Percentiles rank a stretch among this genome's conserved stretches.
Evolutionary conservation across 2,888 invertebrate genomes (phyloP).

Genomic region (Nipponacmea schrenckii): DNA sequence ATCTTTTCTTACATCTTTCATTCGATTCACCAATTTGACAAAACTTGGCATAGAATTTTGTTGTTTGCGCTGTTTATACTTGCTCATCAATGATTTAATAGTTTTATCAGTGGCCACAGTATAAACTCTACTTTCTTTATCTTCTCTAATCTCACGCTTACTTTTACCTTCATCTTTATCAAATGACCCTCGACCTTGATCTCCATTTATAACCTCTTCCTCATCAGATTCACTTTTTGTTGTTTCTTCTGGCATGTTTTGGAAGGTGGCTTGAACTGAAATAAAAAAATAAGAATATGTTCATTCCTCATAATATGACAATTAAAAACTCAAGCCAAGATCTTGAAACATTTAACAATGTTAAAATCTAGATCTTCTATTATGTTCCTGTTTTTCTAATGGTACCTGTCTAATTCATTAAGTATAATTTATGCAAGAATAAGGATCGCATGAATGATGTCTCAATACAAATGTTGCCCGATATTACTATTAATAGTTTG

Average conservation of each 20-base stretch:
- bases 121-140: constrained; percentile 65
- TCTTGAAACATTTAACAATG: no score
- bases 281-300: no score
- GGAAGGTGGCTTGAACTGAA: background rate
- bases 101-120: constrained; percentile 70
- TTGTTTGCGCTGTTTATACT: constrained; percentile 72
- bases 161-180: constrained; percentile 26
- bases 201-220: constrained; percentile 4
- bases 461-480: no score
- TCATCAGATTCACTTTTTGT: constrained; percentile 10
- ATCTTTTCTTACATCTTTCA: constrained; percentile 20
- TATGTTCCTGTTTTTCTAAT: no score
- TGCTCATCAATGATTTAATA: constrained; percentile 69
- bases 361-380: no score
- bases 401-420: no score
- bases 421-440: no score
- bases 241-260: constrained; percentile 7
- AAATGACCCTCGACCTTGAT: background rate
- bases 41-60: constrained; percentile 69
- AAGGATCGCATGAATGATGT: no score
- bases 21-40: constrained; percentile 39
- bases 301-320: no score
- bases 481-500: no score
- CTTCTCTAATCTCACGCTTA: constrained; percentile 54
- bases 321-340: no score